phyloP scores from a whole-genome alignment of 2,797 vertebrate genomes.

The Myiotriccus ornatus region DNA sequence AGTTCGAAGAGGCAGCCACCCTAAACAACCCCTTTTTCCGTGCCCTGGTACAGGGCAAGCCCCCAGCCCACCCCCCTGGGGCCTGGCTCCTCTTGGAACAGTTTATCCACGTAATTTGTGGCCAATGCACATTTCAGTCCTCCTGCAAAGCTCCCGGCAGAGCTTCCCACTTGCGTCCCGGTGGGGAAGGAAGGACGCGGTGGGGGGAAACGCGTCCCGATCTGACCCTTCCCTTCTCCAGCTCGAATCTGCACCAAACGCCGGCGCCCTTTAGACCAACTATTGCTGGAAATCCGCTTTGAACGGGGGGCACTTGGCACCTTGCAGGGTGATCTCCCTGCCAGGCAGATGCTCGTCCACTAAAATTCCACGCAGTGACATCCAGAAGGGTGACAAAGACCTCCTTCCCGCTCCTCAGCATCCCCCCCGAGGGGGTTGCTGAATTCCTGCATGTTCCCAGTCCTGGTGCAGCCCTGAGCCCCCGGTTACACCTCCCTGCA shows the following conservation, averaged over 20 bases:
- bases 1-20: rapidly evolving
- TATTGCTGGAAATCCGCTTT: background rate
- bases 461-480: rapidly evolving
- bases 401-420: background rate
- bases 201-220: rapidly evolving
- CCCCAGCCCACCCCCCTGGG: rapidly evolving
- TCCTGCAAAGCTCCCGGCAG: background rate
- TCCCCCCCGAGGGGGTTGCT: rapidly evolving
- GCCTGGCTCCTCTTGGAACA: background rate
- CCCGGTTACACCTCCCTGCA: background rate
- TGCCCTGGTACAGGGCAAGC: rapidly evolving
- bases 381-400: background rate
- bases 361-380: rapidly evolving
- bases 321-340: rapidly evolving
- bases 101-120: background rate
- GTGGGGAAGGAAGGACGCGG: rapidly evolving
- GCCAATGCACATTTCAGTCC: background rate
- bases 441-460: rapidly evolving
- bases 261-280: background rate
- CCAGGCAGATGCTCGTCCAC: background rate
- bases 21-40: background rate
- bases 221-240: background rate
- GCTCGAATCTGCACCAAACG: background rate
- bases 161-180: rapidly evolving
- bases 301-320: rapidly evolving